Evolutionary conservation across 2,888 invertebrate genomes (phyloP).

Genomic region (Ptilodon capucinus): DNA sequence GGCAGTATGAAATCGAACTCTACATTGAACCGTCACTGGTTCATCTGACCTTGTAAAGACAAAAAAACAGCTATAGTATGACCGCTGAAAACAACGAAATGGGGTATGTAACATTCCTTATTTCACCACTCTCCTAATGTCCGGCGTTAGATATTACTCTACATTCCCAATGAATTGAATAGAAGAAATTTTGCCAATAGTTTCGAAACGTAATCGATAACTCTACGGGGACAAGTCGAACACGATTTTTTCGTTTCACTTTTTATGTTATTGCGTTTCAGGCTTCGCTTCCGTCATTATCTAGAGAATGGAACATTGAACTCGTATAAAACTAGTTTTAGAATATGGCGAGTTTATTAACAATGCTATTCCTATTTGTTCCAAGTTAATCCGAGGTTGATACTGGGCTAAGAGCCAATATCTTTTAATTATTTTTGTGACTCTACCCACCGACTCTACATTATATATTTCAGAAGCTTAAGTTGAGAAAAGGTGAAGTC

Average conservation of each 20-base stretch:
- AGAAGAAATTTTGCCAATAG: background rate
- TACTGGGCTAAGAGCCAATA: too few species aligned
- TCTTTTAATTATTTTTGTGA: too few species aligned
- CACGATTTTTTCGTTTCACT: background rate
- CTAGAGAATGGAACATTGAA: background rate
- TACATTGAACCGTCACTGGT: too few species aligned
- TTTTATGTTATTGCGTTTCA: background rate
- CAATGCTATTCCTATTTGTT: background rate
- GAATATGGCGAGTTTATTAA: background rate
- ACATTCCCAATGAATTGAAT: background rate
- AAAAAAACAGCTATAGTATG: too few species aligned
- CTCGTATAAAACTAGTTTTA: background rate
- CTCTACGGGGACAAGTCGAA: background rate
- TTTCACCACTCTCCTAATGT: background rate
- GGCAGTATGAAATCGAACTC: too few species aligned
- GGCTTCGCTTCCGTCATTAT: background rate
- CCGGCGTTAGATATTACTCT: background rate
- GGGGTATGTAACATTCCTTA: background rate
- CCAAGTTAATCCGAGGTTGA: background rate
- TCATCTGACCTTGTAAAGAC: too few species aligned
- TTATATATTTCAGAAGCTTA: too few species aligned
- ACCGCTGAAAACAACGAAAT: background rate
- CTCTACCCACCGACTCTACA: too few species aligned
- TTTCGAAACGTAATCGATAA: background rate
- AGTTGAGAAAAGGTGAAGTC: too few species aligned